Conservation (phyloP, 2,888 invertebrate genomes). For the Lithosia quadra region DNA sequence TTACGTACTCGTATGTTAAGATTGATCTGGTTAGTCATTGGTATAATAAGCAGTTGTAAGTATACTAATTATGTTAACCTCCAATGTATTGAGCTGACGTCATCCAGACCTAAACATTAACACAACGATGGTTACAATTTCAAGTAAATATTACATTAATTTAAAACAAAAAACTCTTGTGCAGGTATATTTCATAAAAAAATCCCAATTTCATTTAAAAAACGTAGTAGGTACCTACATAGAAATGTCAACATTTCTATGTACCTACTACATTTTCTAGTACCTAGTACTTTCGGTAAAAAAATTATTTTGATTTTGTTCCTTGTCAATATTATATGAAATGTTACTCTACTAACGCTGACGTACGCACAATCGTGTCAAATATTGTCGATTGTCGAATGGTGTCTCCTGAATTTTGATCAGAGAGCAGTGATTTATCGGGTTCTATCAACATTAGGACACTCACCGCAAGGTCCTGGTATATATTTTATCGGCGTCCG, state of each 20-base stretch:
- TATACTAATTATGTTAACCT: not conserved
- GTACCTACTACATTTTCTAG: too few species aligned
- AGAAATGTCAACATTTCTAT: too few species aligned
- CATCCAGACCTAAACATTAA: not conserved
- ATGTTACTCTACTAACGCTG: not conserved
- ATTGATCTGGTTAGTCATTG: not conserved
- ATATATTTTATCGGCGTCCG: constrained; percentile 76
- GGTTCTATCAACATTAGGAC: constrained; percentile 60
- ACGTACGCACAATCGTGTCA: constrained; percentile 16
- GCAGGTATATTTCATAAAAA: not conserved
- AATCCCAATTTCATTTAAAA: not conserved
- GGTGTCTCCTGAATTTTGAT: constrained; percentile 33
- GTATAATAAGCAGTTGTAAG: not conserved
- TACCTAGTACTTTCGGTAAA: too few species aligned
- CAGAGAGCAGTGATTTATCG: constrained; percentile 43
- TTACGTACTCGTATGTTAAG: too few species aligned
- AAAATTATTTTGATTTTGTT: too few species aligned
- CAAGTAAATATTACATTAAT: not conserved
- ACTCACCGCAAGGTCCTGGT: constrained; percentile 58
- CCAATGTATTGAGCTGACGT: too few species aligned
- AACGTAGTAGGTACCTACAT: too few species aligned
- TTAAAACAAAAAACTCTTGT: not conserved
- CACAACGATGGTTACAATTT: not conserved
- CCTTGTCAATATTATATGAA: too few species aligned
- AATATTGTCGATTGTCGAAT: constrained; percentile 25